Evolutionary conservation across 1,140 invertebrate genomes (phyloP), one percentile per base, ranked within the genome.

Genomic region (Dinothrombium tinctorium): DNA sequence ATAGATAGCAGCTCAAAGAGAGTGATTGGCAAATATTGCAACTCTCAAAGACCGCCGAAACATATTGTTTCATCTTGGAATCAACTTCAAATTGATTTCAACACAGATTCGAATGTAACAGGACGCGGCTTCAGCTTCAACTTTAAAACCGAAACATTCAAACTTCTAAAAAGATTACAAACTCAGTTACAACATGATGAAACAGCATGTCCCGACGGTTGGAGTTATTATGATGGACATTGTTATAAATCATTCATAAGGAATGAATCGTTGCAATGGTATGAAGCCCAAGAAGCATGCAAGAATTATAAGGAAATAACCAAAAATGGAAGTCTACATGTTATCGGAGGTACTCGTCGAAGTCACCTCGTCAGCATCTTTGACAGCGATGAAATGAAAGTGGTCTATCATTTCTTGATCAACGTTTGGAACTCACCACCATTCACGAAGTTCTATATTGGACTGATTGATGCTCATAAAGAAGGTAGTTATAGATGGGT

Each of bases 401-500:
- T 51, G 8, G 45, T 54, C 9, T 51, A 54, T 37, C 49, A 51
- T 28, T 48, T 53, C 9, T 15, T 54, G 4, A 40, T 43, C 6
- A 47, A 47, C 21, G 23, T 25, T 25, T 54, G 52, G 52, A 45
- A 54, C 24, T 20, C 49, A 3, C 11, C 6, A 15, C 45, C 50
- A 9, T 32, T 47, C 28, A 38, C 44, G 32, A 33, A 36, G 0
- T 38, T 52, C 25, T 54, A 54, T 19, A 54, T 54, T 39, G 52
- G 53, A 26, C 39, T 54, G 9, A 51, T 53, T 31, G 53, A 54
- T 37, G 47, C 45, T 41, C 33, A 31, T 14, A 46, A 43, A 31
- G 53, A 54, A 40, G 52, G 52, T 24, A 36, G 45, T 35, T 54
- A 54, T 36, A 42, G 50, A 33, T 54, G 53, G 53, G 44, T 33